These are phyloP conservation scores for Thalassarche chlororhynchos DNA, from an alignment of 2,113 vertebrate species.

Conservation along the genomic window DNA sequence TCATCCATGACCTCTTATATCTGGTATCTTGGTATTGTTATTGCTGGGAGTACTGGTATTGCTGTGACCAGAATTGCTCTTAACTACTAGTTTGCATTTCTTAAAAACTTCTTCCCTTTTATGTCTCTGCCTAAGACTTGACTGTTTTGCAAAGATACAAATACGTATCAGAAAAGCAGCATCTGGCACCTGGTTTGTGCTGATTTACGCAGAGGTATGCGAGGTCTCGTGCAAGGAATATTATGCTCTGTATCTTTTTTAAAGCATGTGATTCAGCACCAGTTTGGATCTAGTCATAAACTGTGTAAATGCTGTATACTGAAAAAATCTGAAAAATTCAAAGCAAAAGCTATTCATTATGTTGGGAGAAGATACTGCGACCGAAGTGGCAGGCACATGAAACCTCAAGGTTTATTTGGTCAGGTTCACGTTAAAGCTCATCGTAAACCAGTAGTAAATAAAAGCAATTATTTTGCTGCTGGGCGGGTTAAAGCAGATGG, in stretches of 20 bases:
- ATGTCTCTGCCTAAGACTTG: not conserved
- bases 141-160: not conserved
- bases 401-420: not conserved
- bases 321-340: not conserved
- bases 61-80: not conserved
- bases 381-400: fast-evolving
- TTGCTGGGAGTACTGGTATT: not conserved
- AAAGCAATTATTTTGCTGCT: not conserved
- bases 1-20: not conserved
- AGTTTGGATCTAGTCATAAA: not conserved
- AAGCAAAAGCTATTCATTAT: not conserved
- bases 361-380: not conserved
- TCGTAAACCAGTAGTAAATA: not conserved
- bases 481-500: not conserved
- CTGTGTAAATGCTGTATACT: not conserved
- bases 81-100: not conserved
- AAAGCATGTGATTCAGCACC: not conserved
- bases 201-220: not conserved
- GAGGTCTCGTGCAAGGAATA: not conserved
- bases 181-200: not conserved
- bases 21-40: not conserved
- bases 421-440: not conserved
- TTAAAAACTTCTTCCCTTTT: not conserved
- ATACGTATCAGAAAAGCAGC: not conserved
- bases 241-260: not conserved